Base-by-base conservation (phyloP, 2,113 vertebrate genomes). In the Dasyornis broadbenti region DNA sequence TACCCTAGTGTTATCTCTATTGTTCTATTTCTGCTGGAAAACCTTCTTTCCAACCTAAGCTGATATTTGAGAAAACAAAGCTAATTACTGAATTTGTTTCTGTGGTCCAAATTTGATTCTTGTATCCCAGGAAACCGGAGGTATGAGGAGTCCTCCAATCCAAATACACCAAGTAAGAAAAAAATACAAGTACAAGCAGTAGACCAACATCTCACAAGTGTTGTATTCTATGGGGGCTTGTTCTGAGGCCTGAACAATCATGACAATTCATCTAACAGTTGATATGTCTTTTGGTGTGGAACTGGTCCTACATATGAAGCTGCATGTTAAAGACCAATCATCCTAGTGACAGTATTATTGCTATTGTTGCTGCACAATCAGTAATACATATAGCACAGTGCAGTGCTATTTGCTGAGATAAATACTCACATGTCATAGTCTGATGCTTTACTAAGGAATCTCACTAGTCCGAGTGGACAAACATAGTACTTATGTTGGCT, bases 221-320 rank as follows among this genome's bases (percentile, higher is more conserved):
- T n/a, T 7, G 20, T 66, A 1, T 19, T 10, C 28, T 66, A 4
- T 2, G 1, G 9, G 8, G 2, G 3, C 39, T 87, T 81, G 30
- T 73, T 30, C 15, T 0, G 0, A 78, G 64, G 10, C 40, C 4
- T 52, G 28, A 77, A 47, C 21, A 30, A 39, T 31, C 40, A 17
- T 2, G n/a, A 39, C 31, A 64, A 59, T 60, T 66, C 4, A 45
- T n/a, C 28, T 37, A 22, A 9, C 6, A 15, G 11, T 23, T 64
- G 14, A 4, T 50, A 44, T 3, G 28, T 27, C 24, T 42, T 81
- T 44, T 2, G 1, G 2, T 66, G 14, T 57, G 15, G 20, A 65
- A 53, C 16, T 65, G 4, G 28, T 71, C 37, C 26, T 53, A 40
- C 2, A 14, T 16, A 18, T 15, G 21, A 87, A 90, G 5, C 13